Evolutionary conservation across 2,888 invertebrate species (phyloP).

Genomic region (Drosophila anomelani): DNA sequence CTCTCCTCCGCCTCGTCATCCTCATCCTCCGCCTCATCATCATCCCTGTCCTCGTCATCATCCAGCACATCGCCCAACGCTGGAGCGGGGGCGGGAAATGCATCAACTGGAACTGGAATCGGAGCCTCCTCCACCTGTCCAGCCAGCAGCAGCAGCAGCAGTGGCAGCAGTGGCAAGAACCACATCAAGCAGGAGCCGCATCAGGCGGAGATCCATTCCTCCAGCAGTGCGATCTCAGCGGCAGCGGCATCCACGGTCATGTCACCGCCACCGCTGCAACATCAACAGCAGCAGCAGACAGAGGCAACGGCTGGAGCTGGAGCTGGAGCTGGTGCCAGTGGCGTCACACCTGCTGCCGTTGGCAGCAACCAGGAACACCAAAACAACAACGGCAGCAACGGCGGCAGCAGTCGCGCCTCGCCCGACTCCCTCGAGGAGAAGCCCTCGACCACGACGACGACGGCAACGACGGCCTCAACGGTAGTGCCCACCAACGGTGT

Average conservation of each 20-base stretch:
- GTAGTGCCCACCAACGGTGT: slow-evolving; percentile 76
- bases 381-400: slow-evolving; percentile 82
- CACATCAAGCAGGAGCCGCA: slow-evolving; percentile 65
- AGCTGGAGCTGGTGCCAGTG: background rate
- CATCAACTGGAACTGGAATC: background rate
- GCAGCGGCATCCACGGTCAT: slow-evolving; percentile 80
- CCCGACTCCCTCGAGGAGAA: slow-evolving; percentile 84
- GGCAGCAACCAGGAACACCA: slow-evolving; percentile 51
- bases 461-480: slow-evolving; percentile 59
- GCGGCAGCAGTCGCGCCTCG: slow-evolving; percentile 83
- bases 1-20: slow-evolving; percentile 30
- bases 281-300: slow-evolving; percentile 55
- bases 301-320: background rate
- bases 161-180: slow-evolving; percentile 7
- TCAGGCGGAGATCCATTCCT: slow-evolving; percentile 82
- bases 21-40: slow-evolving; percentile 17
- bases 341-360: background rate
- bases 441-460: slow-evolving; percentile 81
- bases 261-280: slow-evolving; percentile 79
- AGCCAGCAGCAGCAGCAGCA: slow-evolving; percentile 30
- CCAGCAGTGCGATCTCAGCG: slow-evolving; percentile 74
- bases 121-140: slow-evolving; percentile 29
- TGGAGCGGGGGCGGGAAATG: slow-evolving; percentile 6
- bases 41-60: slow-evolving; percentile 6
- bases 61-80: slow-evolving; percentile 34